Base-by-base conservation (phyloP, 2,797 vertebrate genomes). In the Gymnodraco acuticeps region DNA sequence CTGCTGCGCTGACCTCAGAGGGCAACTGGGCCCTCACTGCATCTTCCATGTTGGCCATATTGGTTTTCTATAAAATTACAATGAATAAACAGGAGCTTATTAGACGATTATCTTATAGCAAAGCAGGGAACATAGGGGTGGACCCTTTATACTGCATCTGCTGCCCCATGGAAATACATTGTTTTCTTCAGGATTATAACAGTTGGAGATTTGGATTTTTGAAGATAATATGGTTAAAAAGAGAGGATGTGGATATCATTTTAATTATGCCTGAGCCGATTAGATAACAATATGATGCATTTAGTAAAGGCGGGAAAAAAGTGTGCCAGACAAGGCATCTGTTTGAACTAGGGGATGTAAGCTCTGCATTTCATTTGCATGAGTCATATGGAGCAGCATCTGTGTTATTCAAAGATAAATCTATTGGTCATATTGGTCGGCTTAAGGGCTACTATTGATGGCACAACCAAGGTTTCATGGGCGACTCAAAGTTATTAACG, bases 241-340 rank as follows among this genome's bases (percentile, higher is more conserved):
- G 65, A 77, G 66, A 80, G 84, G 84, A 87, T 69, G 77, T 81
- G 67, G 73, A 84, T 83, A 83, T 88, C 45, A 82, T 72, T 88
- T 73, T 88, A 88, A 92, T 92, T 50, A 85, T 23, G 53, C 11
- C 76, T 88, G 80, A 93, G 88, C 88, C 75, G 88, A 91, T 92
- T 91, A 92, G 72, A 87, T 50, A 76, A 87, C 80, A 92, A 90
- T 87, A 80, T 55, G 66, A 83, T 81, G 75, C 54, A 65, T 86
- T 38, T 84, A 80, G 79, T 77, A 74, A 81, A 83, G 76, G 89
- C 82, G 81, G 86, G 81, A 87, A 91, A 27, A 87, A 80, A 63
- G 78, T 61, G 78, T 41, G 82, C 73, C 81, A 77, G 64, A 41
- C 4, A 45, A 43, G 61, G 85, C 83, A 77, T 90, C 89, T 85